Base-by-base conservation (phyloP, 2,888 invertebrate species). In the Hirtodrosophila duncani region DNA sequence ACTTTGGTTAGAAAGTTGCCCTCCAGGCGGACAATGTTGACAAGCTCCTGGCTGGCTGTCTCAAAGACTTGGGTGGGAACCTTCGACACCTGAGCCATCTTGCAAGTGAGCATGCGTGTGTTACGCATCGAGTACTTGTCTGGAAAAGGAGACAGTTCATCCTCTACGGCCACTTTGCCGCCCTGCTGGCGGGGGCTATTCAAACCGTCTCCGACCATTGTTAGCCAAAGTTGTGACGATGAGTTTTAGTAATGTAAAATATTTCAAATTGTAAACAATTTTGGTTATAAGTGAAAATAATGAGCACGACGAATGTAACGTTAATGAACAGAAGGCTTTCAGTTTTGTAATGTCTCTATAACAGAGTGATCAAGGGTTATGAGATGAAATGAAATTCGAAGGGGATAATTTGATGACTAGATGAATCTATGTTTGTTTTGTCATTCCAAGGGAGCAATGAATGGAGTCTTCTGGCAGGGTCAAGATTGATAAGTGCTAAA, bases 91-190 rank as follows among this genome's bases (percentile, higher is more conserved):
- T 51, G 30, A 0, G 41, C 34, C 14, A 5, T 46, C 0, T 26
- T 31, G 0, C 65, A 13, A 0, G 11, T 39, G 0, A 74, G 41
- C 0, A 39, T 3, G 1, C 72, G 65, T 0, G 68, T 57, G 6
- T 63, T 55, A 0, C 72, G 65, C 81, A 74, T 67, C 5, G 30
- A 3, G 14, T 80, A 68, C 31, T 72, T 74, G 16, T 77, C 78
- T 0, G 78, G 78, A 14, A 34, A 56, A 0, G 10, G 14, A 0
- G 16, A 29, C 0, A 13, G 4, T 3, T n/a, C 11, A 0, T 43
- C 34, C 0, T 24, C 10, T 0, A 5, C 0, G 0, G 2, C 10
- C 0, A n/a, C 1, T 10, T 39, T 42, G 1, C 66, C 62, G 6
- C 72, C 62, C 21, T 77, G 78, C 10, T 13, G 18, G 3, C 72